These are phyloP conservation scores for Rana temporaria DNA, from an alignment of 2,113 vertebrate species.

Conservation along the genomic window DNA sequence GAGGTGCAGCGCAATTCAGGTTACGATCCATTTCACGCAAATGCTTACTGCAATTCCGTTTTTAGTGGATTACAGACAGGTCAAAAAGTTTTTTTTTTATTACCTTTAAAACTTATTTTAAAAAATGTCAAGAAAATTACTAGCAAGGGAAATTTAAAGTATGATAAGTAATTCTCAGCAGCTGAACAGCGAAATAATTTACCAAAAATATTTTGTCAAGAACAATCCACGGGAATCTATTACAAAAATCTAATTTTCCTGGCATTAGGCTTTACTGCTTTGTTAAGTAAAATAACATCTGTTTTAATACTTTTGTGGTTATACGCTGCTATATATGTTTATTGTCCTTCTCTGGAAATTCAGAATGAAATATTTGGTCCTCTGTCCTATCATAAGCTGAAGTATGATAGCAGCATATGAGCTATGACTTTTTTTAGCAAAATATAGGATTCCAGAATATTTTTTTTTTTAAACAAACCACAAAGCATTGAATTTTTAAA, in stretches of 20 bases:
- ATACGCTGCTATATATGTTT: background rate
- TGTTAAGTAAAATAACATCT: slow-evolving; percentile 33
- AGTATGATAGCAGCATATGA: no score
- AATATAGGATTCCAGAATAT: no score
- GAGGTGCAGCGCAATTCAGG: no score
- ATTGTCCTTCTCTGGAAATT: background rate
- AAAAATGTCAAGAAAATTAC: background rate
- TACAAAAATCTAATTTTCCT: slow-evolving; percentile 43
- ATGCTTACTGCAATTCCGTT: background rate
- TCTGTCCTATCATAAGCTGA: no score
- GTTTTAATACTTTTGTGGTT: slow-evolving; percentile 21
- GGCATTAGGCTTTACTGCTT: slow-evolving; percentile 19
- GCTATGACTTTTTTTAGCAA: no score
- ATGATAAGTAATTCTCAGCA: slow-evolving; percentile 25
- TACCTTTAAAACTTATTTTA: no score
- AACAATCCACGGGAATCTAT: slow-evolving; percentile 22
- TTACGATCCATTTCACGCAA: no score
- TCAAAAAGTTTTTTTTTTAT: no score
- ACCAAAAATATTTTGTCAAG: slow-evolving; percentile 32
- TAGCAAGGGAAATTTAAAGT: background rate
- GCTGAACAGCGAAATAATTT: slow-evolving; percentile 3
- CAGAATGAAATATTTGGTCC: background rate
- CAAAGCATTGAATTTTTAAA: no score
- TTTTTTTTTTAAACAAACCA: no score
- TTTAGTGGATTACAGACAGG: no score